Evolutionary conservation across 2,797 vertebrate genomes (phyloP), one percentile per base, ranked within the genome.

Genomic region (Danio albolineatus): DNA sequence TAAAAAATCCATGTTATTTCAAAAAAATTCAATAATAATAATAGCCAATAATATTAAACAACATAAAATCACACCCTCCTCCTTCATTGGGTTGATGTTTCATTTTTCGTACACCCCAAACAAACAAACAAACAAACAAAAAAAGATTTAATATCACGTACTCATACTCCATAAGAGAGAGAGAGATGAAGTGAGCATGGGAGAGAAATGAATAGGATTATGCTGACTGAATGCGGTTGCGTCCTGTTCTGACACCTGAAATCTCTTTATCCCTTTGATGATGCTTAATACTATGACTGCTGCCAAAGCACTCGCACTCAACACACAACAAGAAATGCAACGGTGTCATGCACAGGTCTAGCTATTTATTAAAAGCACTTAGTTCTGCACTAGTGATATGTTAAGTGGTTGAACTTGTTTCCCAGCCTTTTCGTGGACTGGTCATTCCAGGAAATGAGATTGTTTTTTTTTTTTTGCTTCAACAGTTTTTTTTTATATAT

Each of bases 221-320:
- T 19, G 2, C 43, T 71, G 49, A 67, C 60, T 44, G 53, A 76
- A 73, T 17, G 10, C n/a, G n/a, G 74, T 57, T 46, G 54, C 66
- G 85, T 87, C 89, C 87, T 89, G 83, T 89, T 88, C 83, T 87
- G 84, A 87, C 87, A 87, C 89, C 87, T 89, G 89, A 91, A 94
- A 93, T 91, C 90, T 88, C 86, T 91, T 95, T 93, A 94, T 93
- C 93, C 91, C 66, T 71, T 73, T 80, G 73, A 82, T 83, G 78
- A 76, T 82, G 36, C 83, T 88, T 94, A 93, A 93, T 93, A 91
- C 89, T 65, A 85, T 79, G 86, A 91, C 75, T 92, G 92, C 91
- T 92, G 88, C 85, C 87, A 85, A 85, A 88, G 92, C 91, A 86
- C 67, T 81, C 87, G 84, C 71, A 61, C 36, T 72, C 19, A 79